Conservation (phyloP, 2,888 invertebrate species). For the Callinectes sapidus region DNA sequence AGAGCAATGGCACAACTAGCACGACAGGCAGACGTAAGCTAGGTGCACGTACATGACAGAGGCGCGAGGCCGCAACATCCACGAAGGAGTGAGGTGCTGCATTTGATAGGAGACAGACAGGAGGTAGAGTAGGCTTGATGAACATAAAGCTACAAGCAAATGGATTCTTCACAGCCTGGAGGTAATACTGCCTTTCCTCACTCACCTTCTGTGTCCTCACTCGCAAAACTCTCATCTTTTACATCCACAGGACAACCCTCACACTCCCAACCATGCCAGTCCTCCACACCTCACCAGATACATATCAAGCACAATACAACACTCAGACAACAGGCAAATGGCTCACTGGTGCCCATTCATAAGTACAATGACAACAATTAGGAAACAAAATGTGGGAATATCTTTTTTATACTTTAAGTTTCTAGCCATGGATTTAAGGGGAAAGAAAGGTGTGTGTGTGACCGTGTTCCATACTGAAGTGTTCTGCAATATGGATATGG, state of each 20-base stretch:
- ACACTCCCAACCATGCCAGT: slow-evolving; percentile 26
- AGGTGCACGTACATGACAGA: slow-evolving; percentile 64
- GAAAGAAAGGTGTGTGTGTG: background rate
- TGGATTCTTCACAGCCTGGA: slow-evolving; percentile 34
- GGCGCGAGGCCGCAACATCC: slow-evolving; percentile 48
- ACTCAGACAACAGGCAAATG: slow-evolving; percentile 36
- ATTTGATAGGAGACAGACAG: slow-evolving; percentile 46
- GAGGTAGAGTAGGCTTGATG: slow-evolving; percentile 43
- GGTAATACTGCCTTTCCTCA: slow-evolving; percentile 34
- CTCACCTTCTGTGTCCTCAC: slow-evolving; percentile 44
- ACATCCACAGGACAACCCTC: slow-evolving; percentile 32
- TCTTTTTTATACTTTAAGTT: background rate
- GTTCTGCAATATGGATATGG: background rate
- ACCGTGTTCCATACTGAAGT: background rate
- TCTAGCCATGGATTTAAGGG: background rate
- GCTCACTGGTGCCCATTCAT: slow-evolving; percentile 22
- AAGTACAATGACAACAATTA: background rate
- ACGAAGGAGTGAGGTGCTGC: slow-evolving; percentile 55
- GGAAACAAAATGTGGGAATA: background rate
- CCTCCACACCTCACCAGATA: slow-evolving; percentile 6
- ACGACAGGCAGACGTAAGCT: slow-evolving; percentile 59
- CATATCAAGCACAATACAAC: slow-evolving; percentile 31
- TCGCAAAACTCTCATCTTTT: slow-evolving; percentile 9
- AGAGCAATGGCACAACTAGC: slow-evolving; percentile 62
- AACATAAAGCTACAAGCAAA: slow-evolving; percentile 53